Conservation (phyloP, 2,113 vertebrate genomes). For the Budorcas taxicolor region DNA sequence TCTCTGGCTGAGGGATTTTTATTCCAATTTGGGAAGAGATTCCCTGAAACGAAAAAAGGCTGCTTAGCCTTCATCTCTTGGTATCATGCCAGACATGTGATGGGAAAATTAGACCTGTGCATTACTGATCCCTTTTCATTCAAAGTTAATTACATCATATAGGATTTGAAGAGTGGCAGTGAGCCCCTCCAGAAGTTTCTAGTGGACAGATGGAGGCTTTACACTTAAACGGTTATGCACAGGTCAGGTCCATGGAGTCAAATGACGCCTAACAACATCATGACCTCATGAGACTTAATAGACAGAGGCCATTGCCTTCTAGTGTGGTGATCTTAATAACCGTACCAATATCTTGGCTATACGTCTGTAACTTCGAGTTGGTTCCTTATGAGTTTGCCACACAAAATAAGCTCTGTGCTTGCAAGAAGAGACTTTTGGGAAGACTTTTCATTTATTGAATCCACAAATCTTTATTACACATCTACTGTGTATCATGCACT, state of each 20-base stretch:
- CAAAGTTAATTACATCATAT: neutral
- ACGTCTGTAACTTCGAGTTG: neutral
- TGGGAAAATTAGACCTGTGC: neutral
- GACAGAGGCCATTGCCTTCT: neutral
- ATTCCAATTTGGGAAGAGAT: neutral
- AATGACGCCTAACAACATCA: neutral
- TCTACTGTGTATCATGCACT: neutral
- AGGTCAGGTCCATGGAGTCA: neutral
- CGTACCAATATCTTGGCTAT: neutral
- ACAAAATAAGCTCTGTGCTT: neutral
- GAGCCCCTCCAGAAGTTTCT: neutral
- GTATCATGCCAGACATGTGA: neutral
- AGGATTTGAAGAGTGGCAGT: neutral
- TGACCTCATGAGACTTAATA: neutral
- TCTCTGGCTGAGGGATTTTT: neutral
- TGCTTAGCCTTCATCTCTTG: neutral
- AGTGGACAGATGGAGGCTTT: neutral
- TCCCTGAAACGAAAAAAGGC: neutral
- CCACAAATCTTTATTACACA: neutral
- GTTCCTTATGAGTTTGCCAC: neutral
- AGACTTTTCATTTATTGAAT: constrained; percentile 18
- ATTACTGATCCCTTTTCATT: neutral
- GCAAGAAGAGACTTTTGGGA: neutral
- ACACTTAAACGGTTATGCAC: neutral
- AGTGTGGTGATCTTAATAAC: neutral